A percentile compares a stretch with the other conserved stretches of the same genome.
Conservation (phyloP, 2,113 vertebrate species). For the Elephantulus edwardii region DNA sequence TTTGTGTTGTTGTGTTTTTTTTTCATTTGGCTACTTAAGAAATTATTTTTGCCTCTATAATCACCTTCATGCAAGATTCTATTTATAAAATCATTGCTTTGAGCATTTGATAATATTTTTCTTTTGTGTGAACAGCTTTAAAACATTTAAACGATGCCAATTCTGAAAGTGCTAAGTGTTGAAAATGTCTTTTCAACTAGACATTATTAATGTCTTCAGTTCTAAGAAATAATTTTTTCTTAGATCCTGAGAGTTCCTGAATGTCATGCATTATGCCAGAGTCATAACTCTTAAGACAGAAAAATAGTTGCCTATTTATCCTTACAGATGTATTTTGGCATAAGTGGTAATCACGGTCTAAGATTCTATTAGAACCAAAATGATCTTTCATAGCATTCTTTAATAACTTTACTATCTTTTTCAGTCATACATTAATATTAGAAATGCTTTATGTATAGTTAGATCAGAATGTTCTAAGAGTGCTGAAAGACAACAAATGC, state of each 20-base stretch:
- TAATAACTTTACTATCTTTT: neutral
- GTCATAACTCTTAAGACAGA: neutral
- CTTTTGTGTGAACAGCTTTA: constrained; percentile 11
- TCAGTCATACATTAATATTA: neutral
- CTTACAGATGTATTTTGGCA: neutral
- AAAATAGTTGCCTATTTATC: neutral
- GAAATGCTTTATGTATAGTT: neutral
- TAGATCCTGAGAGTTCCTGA: neutral
- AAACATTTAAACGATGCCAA: constrained; percentile 1
- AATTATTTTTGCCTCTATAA: neutral
- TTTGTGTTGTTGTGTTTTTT: too few relatives aligned
- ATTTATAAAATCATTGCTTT: neutral
- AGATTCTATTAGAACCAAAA: constrained; percentile 31
- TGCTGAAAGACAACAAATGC: neutral
- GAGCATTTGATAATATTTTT: neutral
- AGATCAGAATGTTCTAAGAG: neutral
- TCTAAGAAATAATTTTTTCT: constrained; percentile 6
- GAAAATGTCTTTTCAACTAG: constrained; percentile 42
- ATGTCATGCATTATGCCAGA: constrained; percentile 20
- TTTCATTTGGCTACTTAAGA: neutral
- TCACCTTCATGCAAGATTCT: neutral
- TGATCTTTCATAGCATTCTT: constrained; percentile 14
- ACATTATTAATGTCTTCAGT: neutral
- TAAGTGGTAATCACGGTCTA: neutral
- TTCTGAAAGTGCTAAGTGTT: constrained; percentile 47